Conservation (phyloP, 1,140 invertebrate species). For the Conus ventricosus region DNA sequence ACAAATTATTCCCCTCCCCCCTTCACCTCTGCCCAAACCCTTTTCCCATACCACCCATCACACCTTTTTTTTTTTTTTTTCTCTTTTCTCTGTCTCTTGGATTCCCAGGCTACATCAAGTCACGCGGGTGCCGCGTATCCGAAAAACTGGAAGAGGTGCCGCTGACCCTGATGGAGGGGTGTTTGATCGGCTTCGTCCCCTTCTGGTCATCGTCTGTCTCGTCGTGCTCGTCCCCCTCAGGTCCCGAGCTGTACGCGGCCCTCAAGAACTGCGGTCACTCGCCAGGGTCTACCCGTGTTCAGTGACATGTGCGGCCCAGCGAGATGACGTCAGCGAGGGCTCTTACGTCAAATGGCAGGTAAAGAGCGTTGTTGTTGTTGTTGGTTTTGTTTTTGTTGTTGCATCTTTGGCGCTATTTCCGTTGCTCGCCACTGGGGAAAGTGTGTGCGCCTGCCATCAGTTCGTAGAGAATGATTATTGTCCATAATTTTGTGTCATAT, state of each 20-base stretch:
- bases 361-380: neutral
- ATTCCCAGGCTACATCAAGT: neutral
- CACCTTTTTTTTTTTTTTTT: too few relatives aligned
- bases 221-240: neutral
- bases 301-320: neutral
- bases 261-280: neutral
- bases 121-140: neutral
- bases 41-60: too few relatives aligned
- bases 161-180: slow-evolving; percentile 3
- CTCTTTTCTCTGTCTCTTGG: too few relatives aligned
- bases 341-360: slow-evolving; percentile 6
- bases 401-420: too few relatives aligned
- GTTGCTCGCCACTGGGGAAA: too few relatives aligned
- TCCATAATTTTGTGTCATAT: too few relatives aligned
- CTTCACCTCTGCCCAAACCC: too few relatives aligned
- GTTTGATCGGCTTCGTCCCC: neutral
- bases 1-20: too few relatives aligned
- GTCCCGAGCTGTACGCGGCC: neutral
- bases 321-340: neutral
- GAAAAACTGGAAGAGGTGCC: neutral
- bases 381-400: neutral
- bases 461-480: too few relatives aligned
- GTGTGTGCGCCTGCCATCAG: too few relatives aligned
- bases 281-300: neutral
- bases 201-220: neutral